phyloP scores from a whole-genome alignment of 2,797 vertebrate species.

The Tokudaia tokunoshimensis region DNA sequence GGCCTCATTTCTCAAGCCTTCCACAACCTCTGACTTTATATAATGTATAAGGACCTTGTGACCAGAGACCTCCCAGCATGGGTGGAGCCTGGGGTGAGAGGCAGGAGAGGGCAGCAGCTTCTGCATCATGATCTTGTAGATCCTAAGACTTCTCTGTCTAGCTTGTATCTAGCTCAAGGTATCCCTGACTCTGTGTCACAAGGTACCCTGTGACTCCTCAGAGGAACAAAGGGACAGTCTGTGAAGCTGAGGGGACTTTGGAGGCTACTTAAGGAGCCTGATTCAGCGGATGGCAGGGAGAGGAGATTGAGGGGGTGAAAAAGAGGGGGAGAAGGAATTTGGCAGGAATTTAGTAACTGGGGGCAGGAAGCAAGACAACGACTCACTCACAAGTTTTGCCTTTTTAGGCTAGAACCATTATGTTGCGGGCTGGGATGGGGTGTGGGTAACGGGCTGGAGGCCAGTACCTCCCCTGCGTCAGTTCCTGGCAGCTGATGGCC shows the following conservation, averaged over 20 bases:
- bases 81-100: background rate
- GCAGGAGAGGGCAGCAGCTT: background rate
- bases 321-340: slow-evolving; percentile 60
- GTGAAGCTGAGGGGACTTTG: background rate
- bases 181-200: background rate
- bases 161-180: background rate
- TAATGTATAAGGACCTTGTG: fast-evolving
- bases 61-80: background rate
- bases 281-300: slow-evolving; percentile 49
- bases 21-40: background rate
- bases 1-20: background rate
- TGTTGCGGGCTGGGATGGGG: slow-evolving; percentile 47
- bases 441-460: background rate
- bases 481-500: background rate
- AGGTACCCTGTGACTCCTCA: background rate
- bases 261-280: slow-evolving; percentile 33
- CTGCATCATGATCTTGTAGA: background rate
- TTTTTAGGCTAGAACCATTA: slow-evolving; percentile 76
- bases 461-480: background rate
- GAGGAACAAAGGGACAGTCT: slow-evolving; percentile 36
- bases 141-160: background rate
- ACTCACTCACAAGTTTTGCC: slow-evolving; percentile 77
- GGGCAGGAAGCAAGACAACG: slow-evolving; percentile 65
- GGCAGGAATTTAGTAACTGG: slow-evolving; percentile 42
- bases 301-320: slow-evolving; percentile 60